Evolutionary conservation across 2,888 invertebrate species (phyloP), one percentile per base, ranked within the genome.

Genomic region (Aspidapion aeneum): DNA sequence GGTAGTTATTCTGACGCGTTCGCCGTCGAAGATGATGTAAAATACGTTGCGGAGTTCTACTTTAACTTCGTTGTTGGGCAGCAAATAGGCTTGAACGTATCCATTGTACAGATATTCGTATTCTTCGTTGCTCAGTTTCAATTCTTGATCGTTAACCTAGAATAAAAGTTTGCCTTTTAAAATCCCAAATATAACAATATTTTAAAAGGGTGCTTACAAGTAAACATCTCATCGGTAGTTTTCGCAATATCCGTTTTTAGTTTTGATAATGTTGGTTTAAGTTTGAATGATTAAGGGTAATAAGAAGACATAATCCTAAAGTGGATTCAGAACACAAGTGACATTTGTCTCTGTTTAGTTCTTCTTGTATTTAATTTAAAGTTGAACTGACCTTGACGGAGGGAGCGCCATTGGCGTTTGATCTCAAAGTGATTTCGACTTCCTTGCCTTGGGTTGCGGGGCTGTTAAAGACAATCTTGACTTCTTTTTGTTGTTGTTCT

Each of bases 1-100:
- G 21, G 71, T 69, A 19, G 80, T 69, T 1, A 74, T 19, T 67
- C 83, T 82, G n/a, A 86, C 72, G 48, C 85, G 82, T 64, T 82
- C 71, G 18, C 89, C 89, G 70, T 90, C 88, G 73, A 82, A 88
- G 68, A 83, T 75, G 0, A 84, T 71, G 19, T 83, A 80, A 61
- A 88, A 78, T 22, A 80, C 81, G 57, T 84, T 72, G 61, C 78
- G 73, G 71, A 89, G 74, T 69, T 82, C 79, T 18, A 90, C 69
- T 64, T 82, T 81, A n/a, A 87, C 75, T 57, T 85, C 84, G 21
- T 83, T 84, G 58, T 85, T 84, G 1, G 82, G 78, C 18, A 83
- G 71, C 57, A 78, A 74, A 62, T 77, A 74, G 54, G 79, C 79
- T 49, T 82, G 80, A 64, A 84, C 81, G 77, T 82, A 81, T 50